A percentile compares a stretch with the other conserved stretches of the same genome.
Evolutionary conservation across 2,888 invertebrate genomes (phyloP).

Genomic region (Apantesis nais): DNA sequence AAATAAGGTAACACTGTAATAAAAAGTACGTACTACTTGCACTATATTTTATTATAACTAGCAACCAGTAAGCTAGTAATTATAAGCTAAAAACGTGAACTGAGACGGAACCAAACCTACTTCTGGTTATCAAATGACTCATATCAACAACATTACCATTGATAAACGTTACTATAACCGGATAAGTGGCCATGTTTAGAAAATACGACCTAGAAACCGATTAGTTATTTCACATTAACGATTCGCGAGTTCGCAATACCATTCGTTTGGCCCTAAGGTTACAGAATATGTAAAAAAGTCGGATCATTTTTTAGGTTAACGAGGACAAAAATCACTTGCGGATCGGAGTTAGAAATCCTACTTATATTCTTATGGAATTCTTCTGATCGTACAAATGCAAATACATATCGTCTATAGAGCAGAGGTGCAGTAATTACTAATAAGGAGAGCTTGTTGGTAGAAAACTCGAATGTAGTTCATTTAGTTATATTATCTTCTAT

Average conservation of each 20-base stretch:
- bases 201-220: conserved; percentile 9
- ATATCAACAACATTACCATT: conserved; percentile 34
- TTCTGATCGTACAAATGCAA: background rate
- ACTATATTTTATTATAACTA: background rate
- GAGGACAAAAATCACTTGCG: background rate
- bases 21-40: too few species aligned
- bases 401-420: background rate
- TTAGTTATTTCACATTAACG: background rate
- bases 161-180: conserved; percentile 25
- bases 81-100: background rate
- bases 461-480: background rate
- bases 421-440: too few species aligned
- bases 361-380: background rate
- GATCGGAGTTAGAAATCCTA: background rate
- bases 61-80: background rate
- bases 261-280: background rate
- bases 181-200: conserved; percentile 10
- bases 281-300: background rate
- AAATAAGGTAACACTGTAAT: too few species aligned
- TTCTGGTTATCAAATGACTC: conserved; percentile 32
- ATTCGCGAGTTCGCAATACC: conserved; percentile 1
- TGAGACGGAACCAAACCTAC: conserved; percentile 28
- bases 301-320: background rate
- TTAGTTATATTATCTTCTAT: too few species aligned
- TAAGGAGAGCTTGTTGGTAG: background rate